These are phyloP conservation scores for Crossaster papposus DNA, from an alignment of 53 echinoderm and acorn worm species.

Conservation along the genomic window DNA sequence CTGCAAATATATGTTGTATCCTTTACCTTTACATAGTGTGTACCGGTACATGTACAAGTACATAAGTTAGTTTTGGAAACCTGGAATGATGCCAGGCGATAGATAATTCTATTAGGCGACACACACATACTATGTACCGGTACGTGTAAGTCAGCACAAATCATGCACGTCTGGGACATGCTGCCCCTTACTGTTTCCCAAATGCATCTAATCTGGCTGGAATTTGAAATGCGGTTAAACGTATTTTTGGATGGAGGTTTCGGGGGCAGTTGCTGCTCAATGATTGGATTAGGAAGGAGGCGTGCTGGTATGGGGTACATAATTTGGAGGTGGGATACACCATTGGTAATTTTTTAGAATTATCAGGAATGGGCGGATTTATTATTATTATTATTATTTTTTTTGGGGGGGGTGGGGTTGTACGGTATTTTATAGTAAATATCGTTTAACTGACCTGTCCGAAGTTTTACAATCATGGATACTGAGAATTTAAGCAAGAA, in stretches of 20 bases:
- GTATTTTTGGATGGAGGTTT: background rate
- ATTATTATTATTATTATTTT: too few species aligned
- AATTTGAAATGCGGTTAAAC: slow-evolving; percentile 41
- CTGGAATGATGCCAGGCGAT: background rate
- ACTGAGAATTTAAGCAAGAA: too few species aligned
- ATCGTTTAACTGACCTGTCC: too few species aligned
- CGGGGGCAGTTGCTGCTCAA: slow-evolving; percentile 10
- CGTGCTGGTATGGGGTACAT: background rate
- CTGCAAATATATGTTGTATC: too few species aligned
- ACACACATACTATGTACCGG: background rate
- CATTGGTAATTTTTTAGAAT: too few species aligned
- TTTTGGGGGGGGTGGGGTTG: too few species aligned
- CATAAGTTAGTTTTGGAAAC: background rate
- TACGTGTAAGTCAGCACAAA: too few species aligned
- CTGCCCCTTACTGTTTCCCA: background rate
- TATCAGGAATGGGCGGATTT: too few species aligned
- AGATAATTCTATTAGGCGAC: slow-evolving; percentile 11
- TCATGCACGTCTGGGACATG: background rate
- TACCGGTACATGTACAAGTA: background rate
- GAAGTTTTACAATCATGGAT: too few species aligned
- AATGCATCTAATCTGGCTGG: background rate
- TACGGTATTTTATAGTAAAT: too few species aligned
- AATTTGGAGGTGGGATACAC: too few species aligned
- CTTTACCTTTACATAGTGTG: too few species aligned
- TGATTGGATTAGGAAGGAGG: background rate